phyloP scores from a whole-genome alignment of 2,888 invertebrate species.

The Euclidia mi region DNA sequence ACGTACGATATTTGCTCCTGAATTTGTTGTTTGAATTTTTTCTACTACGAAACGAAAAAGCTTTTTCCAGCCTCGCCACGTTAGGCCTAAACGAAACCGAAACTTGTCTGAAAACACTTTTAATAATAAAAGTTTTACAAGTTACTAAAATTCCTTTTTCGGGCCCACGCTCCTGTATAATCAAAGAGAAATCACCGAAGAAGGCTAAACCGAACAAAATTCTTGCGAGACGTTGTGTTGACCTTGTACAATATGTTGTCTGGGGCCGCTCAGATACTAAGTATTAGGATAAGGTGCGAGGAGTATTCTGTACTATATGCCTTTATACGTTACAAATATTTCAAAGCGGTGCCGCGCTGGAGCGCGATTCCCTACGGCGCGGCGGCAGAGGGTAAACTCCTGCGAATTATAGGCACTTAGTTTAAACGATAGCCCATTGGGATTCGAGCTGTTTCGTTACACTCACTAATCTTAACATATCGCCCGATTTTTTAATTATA shows the following conservation, averaged over 20 bases:
- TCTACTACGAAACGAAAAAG: background rate
- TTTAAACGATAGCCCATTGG: conserved; percentile 84
- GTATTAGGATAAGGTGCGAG: conserved; percentile 30
- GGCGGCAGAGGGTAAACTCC: conserved; percentile 81
- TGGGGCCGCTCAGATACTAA: background rate
- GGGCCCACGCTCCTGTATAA: conserved; percentile 19
- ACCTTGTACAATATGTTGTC: conserved; percentile 7
- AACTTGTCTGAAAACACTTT: conserved; percentile 33
- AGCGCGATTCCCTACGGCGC: conserved; percentile 79
- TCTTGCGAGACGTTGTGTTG: conserved; percentile 9
- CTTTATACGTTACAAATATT: conserved; percentile 73
- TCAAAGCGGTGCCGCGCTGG: conserved; percentile 73
- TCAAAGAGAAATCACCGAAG: conserved; percentile 25
- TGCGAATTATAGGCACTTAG: conserved; percentile 87
- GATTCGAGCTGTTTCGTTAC: conserved; percentile 75
- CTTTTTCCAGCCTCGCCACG: conserved; percentile 9
- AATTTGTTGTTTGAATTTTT: conserved; percentile 14
- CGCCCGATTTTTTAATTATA: conserved; percentile 37
- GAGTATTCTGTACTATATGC: conserved; percentile 16
- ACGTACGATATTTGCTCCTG: background rate
- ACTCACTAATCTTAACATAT: conserved; percentile 64
- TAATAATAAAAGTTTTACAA: conserved; percentile 43
- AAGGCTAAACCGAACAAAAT: conserved; percentile 4
- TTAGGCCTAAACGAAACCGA: conserved; percentile 21
- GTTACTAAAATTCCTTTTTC: conserved; percentile 32